These are phyloP conservation scores for Salminus brasiliensis DNA, from an alignment of 2,113 vertebrate genomes.

Conservation along the genomic window DNA sequence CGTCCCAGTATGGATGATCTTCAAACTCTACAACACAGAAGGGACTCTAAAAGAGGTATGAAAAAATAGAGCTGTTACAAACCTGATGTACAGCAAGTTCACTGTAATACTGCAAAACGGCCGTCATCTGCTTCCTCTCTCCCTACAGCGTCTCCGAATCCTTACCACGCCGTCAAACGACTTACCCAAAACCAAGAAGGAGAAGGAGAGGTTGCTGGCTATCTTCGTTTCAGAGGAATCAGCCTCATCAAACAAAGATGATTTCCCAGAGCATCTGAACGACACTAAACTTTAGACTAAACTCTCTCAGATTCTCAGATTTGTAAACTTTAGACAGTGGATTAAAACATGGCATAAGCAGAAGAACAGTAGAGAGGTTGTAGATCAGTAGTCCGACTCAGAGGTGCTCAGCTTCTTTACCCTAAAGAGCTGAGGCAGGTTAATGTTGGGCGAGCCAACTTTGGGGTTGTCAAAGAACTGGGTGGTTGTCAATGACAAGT, in stretches of 20 bases:
- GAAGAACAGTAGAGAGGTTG: too few species aligned
- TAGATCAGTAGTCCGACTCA: too few species aligned
- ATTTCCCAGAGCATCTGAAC: conserved; percentile 61
- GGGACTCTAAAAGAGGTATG: conserved; percentile 88
- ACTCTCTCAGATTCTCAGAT: too few species aligned
- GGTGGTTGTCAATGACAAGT: too few species aligned
- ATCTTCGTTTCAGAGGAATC: conserved; percentile 65
- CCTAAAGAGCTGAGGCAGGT: too few species aligned
- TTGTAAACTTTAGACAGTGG: too few species aligned
- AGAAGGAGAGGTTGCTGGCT: conserved; percentile 71
- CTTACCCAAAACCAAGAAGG: conserved; percentile 76
- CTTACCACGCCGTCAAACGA: conserved; percentile 70
- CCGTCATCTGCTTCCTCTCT: background rate
- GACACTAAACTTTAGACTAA: conserved; percentile 66
- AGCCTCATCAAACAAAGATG: conserved; percentile 50
- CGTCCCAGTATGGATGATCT: conserved; percentile 82
- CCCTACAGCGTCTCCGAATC: conserved; percentile 65
- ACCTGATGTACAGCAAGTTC: background rate
- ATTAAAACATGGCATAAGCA: too few species aligned
- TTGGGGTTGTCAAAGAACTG: too few species aligned
- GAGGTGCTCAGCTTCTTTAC: too few species aligned
- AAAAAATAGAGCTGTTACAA: background rate
- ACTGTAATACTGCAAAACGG: background rate
- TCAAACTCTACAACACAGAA: conserved; percentile 82
- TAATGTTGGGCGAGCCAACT: too few species aligned